Conservation (phyloP, 1,140 invertebrate species). For the Micrasema minimum region DNA sequence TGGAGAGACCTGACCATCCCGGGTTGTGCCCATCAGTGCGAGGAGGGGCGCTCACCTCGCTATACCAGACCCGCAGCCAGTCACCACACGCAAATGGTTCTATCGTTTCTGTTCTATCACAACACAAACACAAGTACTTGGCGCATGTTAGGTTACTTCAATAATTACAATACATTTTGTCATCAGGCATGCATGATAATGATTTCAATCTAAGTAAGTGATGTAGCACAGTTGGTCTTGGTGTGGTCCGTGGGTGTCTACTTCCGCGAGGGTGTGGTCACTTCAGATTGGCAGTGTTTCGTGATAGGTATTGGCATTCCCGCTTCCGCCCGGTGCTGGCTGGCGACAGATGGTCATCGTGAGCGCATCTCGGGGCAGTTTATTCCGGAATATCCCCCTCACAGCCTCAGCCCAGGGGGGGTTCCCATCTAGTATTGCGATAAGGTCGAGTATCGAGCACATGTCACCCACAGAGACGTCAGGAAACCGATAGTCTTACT, state of each 20-base stretch:
- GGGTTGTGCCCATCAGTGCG: conserved; percentile 21
- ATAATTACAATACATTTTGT: conserved; percentile 46
- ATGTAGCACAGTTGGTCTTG: not conserved
- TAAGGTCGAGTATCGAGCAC: conserved; percentile 27
- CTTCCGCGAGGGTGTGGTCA: not conserved
- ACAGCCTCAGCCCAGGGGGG: conserved; percentile 1
- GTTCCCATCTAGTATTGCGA: not conserved
- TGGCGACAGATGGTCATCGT: no score
- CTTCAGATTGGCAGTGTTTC: not conserved
- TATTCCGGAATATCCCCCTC: conserved; percentile 8
- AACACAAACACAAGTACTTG: conserved; percentile 47
- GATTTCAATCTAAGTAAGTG: conserved; percentile 41
- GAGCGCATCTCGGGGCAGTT: conserved; percentile 7
- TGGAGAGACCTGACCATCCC: no score
- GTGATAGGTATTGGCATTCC: not conserved
- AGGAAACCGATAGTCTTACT: conserved; percentile 33
- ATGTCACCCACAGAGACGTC: conserved; percentile 31
- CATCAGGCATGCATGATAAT: conserved; percentile 49
- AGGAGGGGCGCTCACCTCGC: conserved; percentile 22
- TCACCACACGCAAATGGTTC: conserved; percentile 48
- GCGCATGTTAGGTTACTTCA: conserved; percentile 22
- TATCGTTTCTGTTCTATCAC: conserved; percentile 51
- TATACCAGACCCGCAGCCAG: conserved; percentile 37
- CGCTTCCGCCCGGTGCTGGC: not conserved
- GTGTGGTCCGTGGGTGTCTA: conserved; percentile 5